Base-by-base conservation (phyloP, 2,888 invertebrate species). In the Trissolcus japonicus region DNA sequence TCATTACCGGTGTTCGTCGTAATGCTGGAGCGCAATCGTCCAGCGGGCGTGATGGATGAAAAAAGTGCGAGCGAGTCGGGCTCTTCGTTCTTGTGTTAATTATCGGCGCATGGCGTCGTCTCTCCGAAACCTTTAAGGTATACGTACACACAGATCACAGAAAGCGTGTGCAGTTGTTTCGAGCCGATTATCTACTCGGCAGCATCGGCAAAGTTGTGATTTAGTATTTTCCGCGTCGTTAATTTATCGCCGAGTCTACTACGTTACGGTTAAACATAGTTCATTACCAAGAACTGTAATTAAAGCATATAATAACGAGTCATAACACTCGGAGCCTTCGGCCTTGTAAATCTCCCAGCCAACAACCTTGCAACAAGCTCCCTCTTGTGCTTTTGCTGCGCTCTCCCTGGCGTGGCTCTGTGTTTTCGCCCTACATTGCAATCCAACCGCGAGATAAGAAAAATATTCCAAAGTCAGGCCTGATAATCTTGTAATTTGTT, bases 161-260 rank as follows among this genome's bases (percentile, higher is more conserved):
- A 71, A 77, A 68, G 66, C 74, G 79, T 83, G 84, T 84, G 83
- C 84, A 87, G 85, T 86, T 84, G 86, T 85, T 87, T 82, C 82
- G 81, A 80, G 75, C 83, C 86, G 88, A 87, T 88, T 87, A 88
- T 87, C 86, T 87, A 85, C 86, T 85, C 86, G 86, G 86, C 85
- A 86, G 86, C 86, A 87, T 87, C 87, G 86, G 87, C 85, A 87
- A 86, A 87, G 84, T 86, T 86, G 85, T 87, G 88, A 88, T 87
- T 87, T 87, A 87, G 86, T 88, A 87, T 87, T 88, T 88, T 86
- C 85, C 86, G 84, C 85, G 83, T 83, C 84, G 86, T 87, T 87
- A 87, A 87, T 86, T 87, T 87, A 88, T 87, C 84, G 85, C 85
- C 86, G 83, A 85, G 87, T 86, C 87, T 87, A 86, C 87, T 85